Evolutionary conservation across 2,797 vertebrate species (phyloP).

Genomic region (Gephyroberyx darwinii): DNA sequence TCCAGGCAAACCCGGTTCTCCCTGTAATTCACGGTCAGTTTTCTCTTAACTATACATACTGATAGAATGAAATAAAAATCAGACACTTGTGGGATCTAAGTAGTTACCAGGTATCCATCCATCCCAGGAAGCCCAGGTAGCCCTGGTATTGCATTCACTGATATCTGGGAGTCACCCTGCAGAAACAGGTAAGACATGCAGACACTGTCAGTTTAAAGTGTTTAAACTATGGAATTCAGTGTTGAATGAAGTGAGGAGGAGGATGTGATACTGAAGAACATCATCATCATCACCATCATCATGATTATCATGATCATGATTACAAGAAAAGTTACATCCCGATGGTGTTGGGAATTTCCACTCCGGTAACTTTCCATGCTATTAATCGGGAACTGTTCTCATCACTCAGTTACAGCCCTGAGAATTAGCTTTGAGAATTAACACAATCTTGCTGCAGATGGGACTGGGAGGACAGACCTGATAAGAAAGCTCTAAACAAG

Average conservation of each 20-base stretch:
- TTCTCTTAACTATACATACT: background rate
- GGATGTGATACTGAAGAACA: background rate
- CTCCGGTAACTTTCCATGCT: background rate
- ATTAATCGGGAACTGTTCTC: background rate
- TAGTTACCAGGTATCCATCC: slow-evolving; percentile 51
- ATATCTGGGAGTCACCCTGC: slow-evolving; percentile 62
- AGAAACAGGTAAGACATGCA: background rate
- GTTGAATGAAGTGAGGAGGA: background rate
- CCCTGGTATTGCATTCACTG: slow-evolving; percentile 2
- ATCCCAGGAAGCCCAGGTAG: slow-evolving; percentile 52
- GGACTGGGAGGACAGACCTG: background rate
- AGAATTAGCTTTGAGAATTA: slow-evolving; percentile 12
- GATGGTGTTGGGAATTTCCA: background rate
- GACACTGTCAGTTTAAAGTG: background rate
- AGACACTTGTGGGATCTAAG: background rate
- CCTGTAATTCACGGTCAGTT: slow-evolving; percentile 46
- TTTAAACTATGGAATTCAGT: background rate
- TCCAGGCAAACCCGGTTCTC: slow-evolving; percentile 45
- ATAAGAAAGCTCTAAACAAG: slow-evolving; percentile 23
- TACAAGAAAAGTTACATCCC: background rate
- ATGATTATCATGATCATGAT: background rate
- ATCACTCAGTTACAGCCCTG: background rate
- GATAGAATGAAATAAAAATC: background rate
- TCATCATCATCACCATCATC: too few species aligned
- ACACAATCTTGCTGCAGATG: slow-evolving; percentile 12